phyloP scores from a whole-genome alignment of 2,888 invertebrate species.

The Barypeithes pellucidus region DNA sequence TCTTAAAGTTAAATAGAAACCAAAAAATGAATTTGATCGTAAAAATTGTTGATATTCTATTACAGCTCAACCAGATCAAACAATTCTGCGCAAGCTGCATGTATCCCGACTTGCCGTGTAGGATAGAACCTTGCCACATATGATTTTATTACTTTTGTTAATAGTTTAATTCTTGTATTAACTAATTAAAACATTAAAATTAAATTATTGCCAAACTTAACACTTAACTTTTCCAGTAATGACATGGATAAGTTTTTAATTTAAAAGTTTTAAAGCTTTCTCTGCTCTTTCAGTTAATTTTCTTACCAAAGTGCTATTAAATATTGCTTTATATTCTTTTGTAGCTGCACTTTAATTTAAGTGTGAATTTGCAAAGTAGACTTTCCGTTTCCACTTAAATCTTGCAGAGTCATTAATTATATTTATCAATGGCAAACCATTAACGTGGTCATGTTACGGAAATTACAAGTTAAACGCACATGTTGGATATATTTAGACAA shows the following conservation, averaged over 20 bases:
- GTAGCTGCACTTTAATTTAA: neutral
- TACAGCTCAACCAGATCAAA: too few species aligned
- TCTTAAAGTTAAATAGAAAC: too few species aligned
- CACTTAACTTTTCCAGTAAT: neutral
- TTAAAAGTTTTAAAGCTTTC: constrained; percentile 1
- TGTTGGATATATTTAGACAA: too few species aligned
- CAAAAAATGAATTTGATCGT: too few species aligned
- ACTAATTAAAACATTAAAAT: neutral
- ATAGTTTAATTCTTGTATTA: too few species aligned
- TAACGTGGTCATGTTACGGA: too few species aligned
- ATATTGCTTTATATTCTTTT: constrained; percentile 4
- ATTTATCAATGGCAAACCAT: neutral
- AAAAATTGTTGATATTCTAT: too few species aligned
- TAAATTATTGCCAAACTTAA: neutral
- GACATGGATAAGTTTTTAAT: constrained; percentile 8
- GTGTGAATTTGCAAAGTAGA: neutral
- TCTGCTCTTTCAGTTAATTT: neutral
- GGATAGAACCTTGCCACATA: too few species aligned
- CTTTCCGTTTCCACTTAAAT: neutral
- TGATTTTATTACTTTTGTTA: too few species aligned
- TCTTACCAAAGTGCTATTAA: neutral
- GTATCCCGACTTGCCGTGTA: too few species aligned
- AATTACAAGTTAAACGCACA: too few species aligned
- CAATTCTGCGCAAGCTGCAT: too few species aligned
- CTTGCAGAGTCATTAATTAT: neutral